Conservation (phyloP, 2,888 invertebrate genomes). For the Pseudococcus jackbeardsleyi region DNA sequence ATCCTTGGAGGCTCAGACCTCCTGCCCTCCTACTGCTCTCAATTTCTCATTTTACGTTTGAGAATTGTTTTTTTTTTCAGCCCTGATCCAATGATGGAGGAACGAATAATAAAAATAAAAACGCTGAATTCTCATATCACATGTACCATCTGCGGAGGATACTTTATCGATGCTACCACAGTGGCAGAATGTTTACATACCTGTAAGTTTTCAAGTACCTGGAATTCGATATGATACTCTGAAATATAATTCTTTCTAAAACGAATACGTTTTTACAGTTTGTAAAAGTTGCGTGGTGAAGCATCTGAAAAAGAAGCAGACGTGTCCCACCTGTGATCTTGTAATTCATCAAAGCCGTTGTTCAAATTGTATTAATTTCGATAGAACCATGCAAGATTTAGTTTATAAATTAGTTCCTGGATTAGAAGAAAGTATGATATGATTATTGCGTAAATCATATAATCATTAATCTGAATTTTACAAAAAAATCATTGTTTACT, state of each 20-base stretch:
- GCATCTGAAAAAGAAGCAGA: conserved; percentile 97
- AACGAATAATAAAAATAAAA: conserved; percentile 85
- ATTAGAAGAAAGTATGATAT: conserved; percentile 65
- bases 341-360: conserved; percentile 99
- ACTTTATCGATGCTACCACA: conserved; percentile 98
- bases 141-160: conserved; percentile 96
- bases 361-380: conserved; percentile 98
- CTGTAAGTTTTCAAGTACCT: conserved; percentile 76
- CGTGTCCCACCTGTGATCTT: conserved; percentile 96
- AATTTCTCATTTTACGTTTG: too few relatives aligned
- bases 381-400: conserved; percentile 99
- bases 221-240: background rate
- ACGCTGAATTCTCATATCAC: conserved; percentile 94
- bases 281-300: conserved; percentile 99
- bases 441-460: too few relatives aligned
- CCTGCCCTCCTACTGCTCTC: too few relatives aligned
- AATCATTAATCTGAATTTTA: background rate
- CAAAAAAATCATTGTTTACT: conserved; percentile 15
- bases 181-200: conserved; percentile 99
- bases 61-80: background rate
- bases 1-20: too few relatives aligned
- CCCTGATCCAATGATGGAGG: conserved; percentile 59
- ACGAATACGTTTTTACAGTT: conserved; percentile 74
- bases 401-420: conserved; percentile 99
- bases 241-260: too few relatives aligned